Conservation (phyloP, 1,140 invertebrate species). For the Panonychus citri region DNA sequence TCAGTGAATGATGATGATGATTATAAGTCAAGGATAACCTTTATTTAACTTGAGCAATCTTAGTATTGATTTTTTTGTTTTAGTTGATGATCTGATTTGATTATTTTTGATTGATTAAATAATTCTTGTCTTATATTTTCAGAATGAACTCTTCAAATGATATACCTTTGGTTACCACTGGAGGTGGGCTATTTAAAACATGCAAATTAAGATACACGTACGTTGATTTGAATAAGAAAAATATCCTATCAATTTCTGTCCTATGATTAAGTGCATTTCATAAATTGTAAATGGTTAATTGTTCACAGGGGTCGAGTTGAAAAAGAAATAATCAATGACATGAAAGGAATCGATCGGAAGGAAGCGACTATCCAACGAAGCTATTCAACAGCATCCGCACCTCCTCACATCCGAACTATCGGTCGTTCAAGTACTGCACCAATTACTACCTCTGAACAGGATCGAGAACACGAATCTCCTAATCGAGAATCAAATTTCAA, state of each 20-base stretch:
- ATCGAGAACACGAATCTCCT: background rate
- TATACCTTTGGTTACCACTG: slow-evolving; percentile 58
- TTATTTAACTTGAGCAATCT: no score
- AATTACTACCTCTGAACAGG: background rate
- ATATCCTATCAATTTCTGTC: no score
- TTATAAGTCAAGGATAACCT: no score
- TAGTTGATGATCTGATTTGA: no score
- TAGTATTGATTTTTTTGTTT: no score
- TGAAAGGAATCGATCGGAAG: slow-evolving; percentile 12
- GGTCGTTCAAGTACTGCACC: slow-evolving; percentile 10
- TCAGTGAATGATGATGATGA: no score
- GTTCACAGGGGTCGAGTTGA: slow-evolving; percentile 69
- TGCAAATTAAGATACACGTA: slow-evolving; percentile 56
- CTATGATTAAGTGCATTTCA: background rate
- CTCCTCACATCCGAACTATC: slow-evolving; percentile 4
- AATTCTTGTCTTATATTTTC: slow-evolving; percentile 2
- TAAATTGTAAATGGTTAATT: no score
- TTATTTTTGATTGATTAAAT: background rate
- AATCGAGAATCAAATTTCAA: background rate
- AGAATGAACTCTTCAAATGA: slow-evolving; percentile 65
- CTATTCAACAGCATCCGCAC: slow-evolving; percentile 4
- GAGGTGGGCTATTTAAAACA: slow-evolving; percentile 77
- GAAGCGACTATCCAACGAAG: slow-evolving; percentile 5
- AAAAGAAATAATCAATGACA: slow-evolving; percentile 53
- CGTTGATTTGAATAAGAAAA: no score